These are phyloP conservation scores for Thunnus maccoyii DNA, from an alignment of 2,113 vertebrate species.

Conservation along the genomic window DNA sequence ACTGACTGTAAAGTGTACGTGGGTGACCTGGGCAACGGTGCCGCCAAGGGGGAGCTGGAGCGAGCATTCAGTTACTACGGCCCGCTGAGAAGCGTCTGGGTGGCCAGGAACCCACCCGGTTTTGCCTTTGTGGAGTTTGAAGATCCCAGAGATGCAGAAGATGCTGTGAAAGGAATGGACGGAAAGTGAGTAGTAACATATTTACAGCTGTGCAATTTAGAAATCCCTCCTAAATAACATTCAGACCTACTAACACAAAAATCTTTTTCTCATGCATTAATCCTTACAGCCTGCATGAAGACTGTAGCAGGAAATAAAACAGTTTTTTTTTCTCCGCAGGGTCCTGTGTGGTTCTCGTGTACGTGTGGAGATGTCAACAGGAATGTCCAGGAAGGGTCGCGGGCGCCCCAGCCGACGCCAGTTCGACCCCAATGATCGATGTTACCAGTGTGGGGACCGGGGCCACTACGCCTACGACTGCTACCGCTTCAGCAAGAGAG, in stretches of 20 bases:
- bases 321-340: slow-evolving; percentile 59
- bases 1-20: slow-evolving; percentile 88
- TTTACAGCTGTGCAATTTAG: no score
- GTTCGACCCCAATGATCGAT: slow-evolving; percentile 87
- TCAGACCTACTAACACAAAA: no score
- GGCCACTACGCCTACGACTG: slow-evolving; percentile 90
- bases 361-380: slow-evolving; percentile 87
- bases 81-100: slow-evolving; percentile 87
- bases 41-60: slow-evolving; percentile 87
- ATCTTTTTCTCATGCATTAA: no score
- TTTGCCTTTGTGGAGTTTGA: slow-evolving; percentile 89
- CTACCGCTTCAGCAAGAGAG: slow-evolving; percentile 87
- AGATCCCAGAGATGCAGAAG: slow-evolving; percentile 87
- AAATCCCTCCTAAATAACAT: no score
- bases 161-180: slow-evolving; percentile 89
- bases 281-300: background rate
- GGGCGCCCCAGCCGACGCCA: slow-evolving; percentile 87
- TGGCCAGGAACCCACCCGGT: slow-evolving; percentile 87
- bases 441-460: slow-evolving; percentile 87
- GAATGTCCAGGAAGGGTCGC: slow-evolving; percentile 85
- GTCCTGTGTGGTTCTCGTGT: slow-evolving; percentile 87
- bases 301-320: no score
- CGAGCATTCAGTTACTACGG: slow-evolving; percentile 88
- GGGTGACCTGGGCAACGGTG: slow-evolving; percentile 87
- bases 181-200: slow-evolving; percentile 83